A percentile compares a stretch with the other conserved stretches of the same genome.
These are phyloP conservation scores for Eudemis profundana DNA, from an alignment of 2,888 invertebrate species.

Conservation along the genomic window DNA sequence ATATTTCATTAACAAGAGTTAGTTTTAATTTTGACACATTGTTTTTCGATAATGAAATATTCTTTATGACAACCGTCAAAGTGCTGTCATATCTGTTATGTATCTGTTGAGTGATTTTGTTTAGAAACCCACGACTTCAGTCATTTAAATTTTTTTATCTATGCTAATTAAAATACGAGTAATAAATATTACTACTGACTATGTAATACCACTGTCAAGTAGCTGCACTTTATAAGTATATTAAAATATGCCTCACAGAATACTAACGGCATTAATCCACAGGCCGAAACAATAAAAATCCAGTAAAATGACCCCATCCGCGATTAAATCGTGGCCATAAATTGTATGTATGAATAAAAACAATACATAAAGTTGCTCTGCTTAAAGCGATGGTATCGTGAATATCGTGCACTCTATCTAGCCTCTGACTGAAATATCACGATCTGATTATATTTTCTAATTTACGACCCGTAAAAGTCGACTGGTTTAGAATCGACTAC, in stretches of 20 bases:
- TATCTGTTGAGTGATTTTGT: no score
- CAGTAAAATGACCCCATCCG: slow-evolving; percentile 16
- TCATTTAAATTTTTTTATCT: no score
- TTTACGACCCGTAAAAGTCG: slow-evolving; percentile 33
- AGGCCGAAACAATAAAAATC: slow-evolving; percentile 2
- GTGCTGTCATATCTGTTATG: no score
- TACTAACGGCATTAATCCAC: slow-evolving; percentile 5
- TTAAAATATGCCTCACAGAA: neutral
- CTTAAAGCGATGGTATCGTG: slow-evolving; percentile 30
- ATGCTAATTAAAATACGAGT: no score
- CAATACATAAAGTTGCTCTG: slow-evolving; percentile 28
- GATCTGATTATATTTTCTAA: slow-evolving; percentile 34
- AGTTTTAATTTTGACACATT: no score
- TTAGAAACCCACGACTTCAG: no score
- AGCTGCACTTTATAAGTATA: no score
- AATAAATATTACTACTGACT: no score
- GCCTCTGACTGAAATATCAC: slow-evolving; percentile 35
- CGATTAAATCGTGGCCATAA: slow-evolving; percentile 20
- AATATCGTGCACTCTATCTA: slow-evolving; percentile 39
- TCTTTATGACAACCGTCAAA: no score
- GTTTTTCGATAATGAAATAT: no score
- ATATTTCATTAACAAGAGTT: no score
- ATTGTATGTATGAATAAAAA: slow-evolving; percentile 33
- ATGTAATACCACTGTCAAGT: no score
- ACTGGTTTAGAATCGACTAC: slow-evolving; percentile 29